phyloP scores from a whole-genome alignment of 2,797 vertebrate species.

The Percopsis omiscomaycus region DNA sequence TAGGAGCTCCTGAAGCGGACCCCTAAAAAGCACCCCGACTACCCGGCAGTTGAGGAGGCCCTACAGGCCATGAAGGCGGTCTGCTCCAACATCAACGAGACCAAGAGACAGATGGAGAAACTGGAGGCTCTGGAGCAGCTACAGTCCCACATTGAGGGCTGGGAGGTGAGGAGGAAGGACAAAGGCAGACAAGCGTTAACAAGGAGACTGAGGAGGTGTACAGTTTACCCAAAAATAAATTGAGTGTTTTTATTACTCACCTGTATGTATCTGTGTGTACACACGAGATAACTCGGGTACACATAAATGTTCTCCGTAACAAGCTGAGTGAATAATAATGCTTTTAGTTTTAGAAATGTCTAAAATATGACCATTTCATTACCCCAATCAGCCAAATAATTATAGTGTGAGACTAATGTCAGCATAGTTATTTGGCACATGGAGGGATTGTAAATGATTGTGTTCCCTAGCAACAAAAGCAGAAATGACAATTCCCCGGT shows the following conservation, averaged over 20 bases:
- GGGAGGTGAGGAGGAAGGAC: slow-evolving; percentile 85
- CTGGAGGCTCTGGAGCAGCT: slow-evolving; percentile 96
- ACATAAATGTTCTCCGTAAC: no score
- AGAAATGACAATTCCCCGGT: no score
- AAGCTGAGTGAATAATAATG: no score
- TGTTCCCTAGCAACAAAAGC: no score
- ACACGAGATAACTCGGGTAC: no score
- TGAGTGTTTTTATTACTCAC: neutral
- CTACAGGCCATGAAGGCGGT: slow-evolving; percentile 97
- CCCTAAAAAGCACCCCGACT: slow-evolving; percentile 91
- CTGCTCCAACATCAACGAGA: slow-evolving; percentile 98
- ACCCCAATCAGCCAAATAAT: no score
- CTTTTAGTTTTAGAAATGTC: no score
- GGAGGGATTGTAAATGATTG: no score
- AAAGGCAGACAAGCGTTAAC: neutral
- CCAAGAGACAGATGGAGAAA: slow-evolving; percentile 99
- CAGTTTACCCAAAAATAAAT: neutral
- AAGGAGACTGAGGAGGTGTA: neutral
- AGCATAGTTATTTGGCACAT: no score
- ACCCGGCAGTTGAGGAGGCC: slow-evolving; percentile 90
- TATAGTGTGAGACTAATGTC: no score
- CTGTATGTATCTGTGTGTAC: no score
- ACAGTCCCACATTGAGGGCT: slow-evolving; percentile 98
- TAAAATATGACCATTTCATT: no score
- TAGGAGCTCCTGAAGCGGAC: slow-evolving; percentile 97